Conservation (phyloP, 2,888 invertebrate genomes). For the Agrochola lychnidis region DNA sequence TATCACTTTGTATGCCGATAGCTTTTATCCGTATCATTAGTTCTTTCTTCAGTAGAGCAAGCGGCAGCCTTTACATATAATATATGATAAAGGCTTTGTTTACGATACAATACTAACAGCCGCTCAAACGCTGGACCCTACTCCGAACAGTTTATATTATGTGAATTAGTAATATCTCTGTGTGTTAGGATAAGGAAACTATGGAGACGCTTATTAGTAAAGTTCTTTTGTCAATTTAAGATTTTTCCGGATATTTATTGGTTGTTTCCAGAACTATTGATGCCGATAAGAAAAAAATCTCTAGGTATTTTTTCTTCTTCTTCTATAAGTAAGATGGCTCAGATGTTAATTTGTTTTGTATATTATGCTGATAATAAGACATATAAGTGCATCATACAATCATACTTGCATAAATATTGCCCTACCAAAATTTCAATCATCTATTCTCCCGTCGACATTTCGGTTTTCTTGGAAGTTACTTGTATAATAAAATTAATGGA, state of each 20-base stretch:
- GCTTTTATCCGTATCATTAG: too few species aligned
- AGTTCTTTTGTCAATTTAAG: not conserved
- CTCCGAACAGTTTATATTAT: conserved; percentile 31
- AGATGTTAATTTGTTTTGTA: not conserved
- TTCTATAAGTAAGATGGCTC: too few species aligned
- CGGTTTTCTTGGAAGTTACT: too few species aligned
- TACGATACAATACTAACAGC: conserved; percentile 24
- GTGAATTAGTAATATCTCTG: conserved; percentile 20
- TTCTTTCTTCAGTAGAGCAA: too few species aligned
- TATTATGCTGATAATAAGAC: not conserved
- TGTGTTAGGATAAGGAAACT: conserved; percentile 9
- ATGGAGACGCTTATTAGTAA: conserved; percentile 5
- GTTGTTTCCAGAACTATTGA: not conserved
- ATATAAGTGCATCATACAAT: not conserved
- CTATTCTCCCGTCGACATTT: too few species aligned
- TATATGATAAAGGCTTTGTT: conserved; percentile 24
- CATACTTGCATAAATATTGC: too few species aligned
- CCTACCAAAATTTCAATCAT: not conserved
- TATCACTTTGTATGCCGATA: too few species aligned
- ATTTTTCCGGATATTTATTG: not conserved
- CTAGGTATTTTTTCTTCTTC: too few species aligned
- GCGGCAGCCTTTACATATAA: not conserved
- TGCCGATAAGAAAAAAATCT: not conserved
- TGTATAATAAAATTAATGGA: too few species aligned
- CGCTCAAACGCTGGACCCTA: conserved; percentile 42